phyloP scores from a whole-genome alignment of 2,797 vertebrate species.

The Acrossocheilus fasciatus region DNA sequence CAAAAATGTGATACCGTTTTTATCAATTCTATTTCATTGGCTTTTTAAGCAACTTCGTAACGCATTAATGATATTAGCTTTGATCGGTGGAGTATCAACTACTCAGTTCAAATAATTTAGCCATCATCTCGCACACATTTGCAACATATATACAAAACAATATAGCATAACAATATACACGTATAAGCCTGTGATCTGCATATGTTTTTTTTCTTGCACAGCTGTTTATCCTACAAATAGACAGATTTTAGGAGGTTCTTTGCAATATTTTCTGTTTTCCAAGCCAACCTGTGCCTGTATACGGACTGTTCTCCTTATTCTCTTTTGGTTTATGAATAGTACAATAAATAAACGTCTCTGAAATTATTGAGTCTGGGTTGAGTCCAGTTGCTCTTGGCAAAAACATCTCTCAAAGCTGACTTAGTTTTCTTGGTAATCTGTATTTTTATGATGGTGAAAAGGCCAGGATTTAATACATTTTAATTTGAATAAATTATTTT shows the following conservation, averaged over 20 bases:
- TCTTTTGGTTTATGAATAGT: constrained; percentile 79
- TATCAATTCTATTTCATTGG: constrained; percentile 65
- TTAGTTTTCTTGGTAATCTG: constrained; percentile 17
- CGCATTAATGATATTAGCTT: too few species aligned
- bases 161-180: constrained; percentile 60
- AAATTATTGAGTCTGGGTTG: constrained; percentile 61
- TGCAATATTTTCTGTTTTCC: constrained; percentile 64
- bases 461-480: background rate
- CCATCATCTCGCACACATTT: constrained; percentile 43
- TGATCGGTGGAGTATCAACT: background rate
- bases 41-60: constrained; percentile 60
- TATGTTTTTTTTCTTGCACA: constrained; percentile 49
- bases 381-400: constrained; percentile 50
- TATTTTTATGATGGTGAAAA: constrained; percentile 12
- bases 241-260: constrained; percentile 22
- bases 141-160: constrained; percentile 62
- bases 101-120: constrained; percentile 21
- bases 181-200: constrained; percentile 45
- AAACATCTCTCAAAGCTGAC: background rate
- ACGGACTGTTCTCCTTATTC: constrained; percentile 78
- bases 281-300: constrained; percentile 79
- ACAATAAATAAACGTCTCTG: constrained; percentile 76
- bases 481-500: background rate
- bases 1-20: constrained; percentile 37
- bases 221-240: constrained; percentile 19